Base-by-base conservation (phyloP, 37 sponge, comb jelly and placozoan genomes). In the Oopsacas minuta region DNA sequence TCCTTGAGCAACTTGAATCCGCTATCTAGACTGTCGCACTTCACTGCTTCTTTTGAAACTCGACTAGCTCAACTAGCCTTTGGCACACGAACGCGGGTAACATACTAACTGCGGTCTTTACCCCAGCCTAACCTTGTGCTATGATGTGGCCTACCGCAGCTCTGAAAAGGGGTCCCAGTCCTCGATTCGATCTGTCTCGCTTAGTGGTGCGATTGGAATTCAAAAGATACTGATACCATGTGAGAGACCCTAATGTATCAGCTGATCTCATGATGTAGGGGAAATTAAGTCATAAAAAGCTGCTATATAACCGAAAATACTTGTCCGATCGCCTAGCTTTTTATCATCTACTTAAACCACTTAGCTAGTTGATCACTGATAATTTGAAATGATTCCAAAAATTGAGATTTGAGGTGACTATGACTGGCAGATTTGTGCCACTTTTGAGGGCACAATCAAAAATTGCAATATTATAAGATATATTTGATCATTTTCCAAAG, bases 71-170 rank as follows among this genome's bases (percentile, higher is more conserved):
- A 3, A 61, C 75, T 61, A 61, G 75, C 75, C 75, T 61, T 61
- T 34, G 75, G 75, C 75, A 61, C 75, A 61, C 22, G 28, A 61
- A 25, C 22, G 75, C 75, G 30, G 75, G 75, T 61, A 61, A 61
- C 75, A 61, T 61, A 12, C 75, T 61, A 32, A 61, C 75, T 61
- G 30, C 75, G 30, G 75, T 61, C 7, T 61, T 61, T 25, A 61
- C 7, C 22, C 22, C 51, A 22, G 51, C 17, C 28, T 61, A 25
- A 3, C 75, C 75, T 61, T 61, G 75, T 10, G 75, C 20, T 61
- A 61, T 61, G 75, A 61, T 61, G 75, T 61, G 75, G 20, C 75
- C 75, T 61, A 61, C 75, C 49, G 75, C 75, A 25, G 75, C 75
- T 61, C 75, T 61, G 75, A 61, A 61, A 34, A 61, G 75, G 75